These are phyloP conservation scores for Drosophila kikkawai DNA, from an alignment of 1,140 invertebrate species.

Conservation along the genomic window DNA sequence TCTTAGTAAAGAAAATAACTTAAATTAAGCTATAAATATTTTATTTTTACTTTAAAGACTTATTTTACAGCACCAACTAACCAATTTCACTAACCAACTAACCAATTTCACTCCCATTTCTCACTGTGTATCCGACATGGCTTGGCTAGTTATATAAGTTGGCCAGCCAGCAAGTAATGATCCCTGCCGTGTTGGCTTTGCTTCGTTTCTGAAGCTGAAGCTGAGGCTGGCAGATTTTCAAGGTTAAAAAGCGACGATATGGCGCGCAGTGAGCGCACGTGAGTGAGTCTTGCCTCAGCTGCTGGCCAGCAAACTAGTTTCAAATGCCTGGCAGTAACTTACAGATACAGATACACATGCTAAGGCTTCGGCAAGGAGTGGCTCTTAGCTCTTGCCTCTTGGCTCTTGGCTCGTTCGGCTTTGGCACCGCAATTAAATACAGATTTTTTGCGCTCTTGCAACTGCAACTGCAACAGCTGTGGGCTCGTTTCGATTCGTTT, in stretches of 20 bases:
- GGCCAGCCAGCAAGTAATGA: constrained; percentile 68
- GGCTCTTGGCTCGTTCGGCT: constrained; percentile 2
- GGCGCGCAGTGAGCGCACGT: constrained; percentile 65
- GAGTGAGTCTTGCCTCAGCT: constrained; percentile 67
- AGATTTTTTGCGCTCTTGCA: constrained; percentile 60
- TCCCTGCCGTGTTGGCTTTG: constrained; percentile 60
- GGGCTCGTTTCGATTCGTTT: constrained; percentile 50
- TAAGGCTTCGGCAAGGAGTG: constrained; percentile 66
- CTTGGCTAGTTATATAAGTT: constrained; percentile 73
- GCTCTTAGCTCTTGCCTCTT: constrained; percentile 20
- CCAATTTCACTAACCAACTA: background rate
- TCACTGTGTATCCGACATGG: constrained; percentile 13
- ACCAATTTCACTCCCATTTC: background rate
- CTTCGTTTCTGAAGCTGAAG: constrained; percentile 31
- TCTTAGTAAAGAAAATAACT: no score
- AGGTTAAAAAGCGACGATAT: constrained; percentile 67
- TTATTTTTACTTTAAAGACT: background rate
- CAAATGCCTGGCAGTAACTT: constrained; percentile 79
- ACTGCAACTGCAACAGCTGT: constrained; percentile 56
- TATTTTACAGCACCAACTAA: background rate
- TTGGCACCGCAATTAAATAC: constrained; percentile 68
- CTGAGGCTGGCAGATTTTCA: constrained; percentile 65
- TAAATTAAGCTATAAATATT: background rate
- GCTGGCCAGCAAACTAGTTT: constrained; percentile 74
- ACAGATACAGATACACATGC: constrained; percentile 71